Evolutionary conservation across 2,113 vertebrate genomes (phyloP).

Genomic region (Psammodynastes pulverulentus): DNA sequence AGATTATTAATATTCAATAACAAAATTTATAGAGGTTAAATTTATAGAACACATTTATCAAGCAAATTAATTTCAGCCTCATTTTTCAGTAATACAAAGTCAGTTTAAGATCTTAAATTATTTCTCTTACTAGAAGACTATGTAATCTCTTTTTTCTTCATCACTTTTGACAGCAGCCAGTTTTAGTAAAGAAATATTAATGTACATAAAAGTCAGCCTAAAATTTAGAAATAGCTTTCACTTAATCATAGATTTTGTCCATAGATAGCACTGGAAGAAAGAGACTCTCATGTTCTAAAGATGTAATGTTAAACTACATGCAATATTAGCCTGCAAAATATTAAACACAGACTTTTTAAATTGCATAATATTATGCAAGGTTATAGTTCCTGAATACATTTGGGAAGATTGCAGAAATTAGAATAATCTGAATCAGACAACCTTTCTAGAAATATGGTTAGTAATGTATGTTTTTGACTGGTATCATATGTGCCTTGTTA

Average conservation of each 20-base stretch:
- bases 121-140: neutral
- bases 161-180: slow-evolving; percentile 31
- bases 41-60: neutral
- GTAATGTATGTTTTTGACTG: neutral
- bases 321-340: slow-evolving; percentile 39
- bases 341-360: slow-evolving; percentile 52
- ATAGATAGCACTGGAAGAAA: slow-evolving; percentile 19
- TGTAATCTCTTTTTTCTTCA: slow-evolving; percentile 27
- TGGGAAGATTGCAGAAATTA: slow-evolving; percentile 44
- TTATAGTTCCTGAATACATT: slow-evolving; percentile 32
- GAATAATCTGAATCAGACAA: slow-evolving; percentile 45
- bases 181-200: slow-evolving; percentile 20
- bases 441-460: slow-evolving; percentile 33
- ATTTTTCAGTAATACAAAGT: neutral
- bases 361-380: slow-evolving; percentile 32
- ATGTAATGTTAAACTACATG: slow-evolving; percentile 46
- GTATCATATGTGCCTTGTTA: neutral
- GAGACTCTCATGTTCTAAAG: slow-evolving; percentile 52
- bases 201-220: slow-evolving; percentile 35
- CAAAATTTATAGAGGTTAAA: neutral
- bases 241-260: slow-evolving; percentile 49
- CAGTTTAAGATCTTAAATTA: slow-evolving; percentile 15
- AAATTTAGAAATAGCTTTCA: slow-evolving; percentile 46
- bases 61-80: neutral
- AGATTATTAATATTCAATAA: neutral